These are phyloP conservation scores for Halcyon senegalensis DNA, from an alignment of 2,113 vertebrate genomes.

Conservation along the genomic window DNA sequence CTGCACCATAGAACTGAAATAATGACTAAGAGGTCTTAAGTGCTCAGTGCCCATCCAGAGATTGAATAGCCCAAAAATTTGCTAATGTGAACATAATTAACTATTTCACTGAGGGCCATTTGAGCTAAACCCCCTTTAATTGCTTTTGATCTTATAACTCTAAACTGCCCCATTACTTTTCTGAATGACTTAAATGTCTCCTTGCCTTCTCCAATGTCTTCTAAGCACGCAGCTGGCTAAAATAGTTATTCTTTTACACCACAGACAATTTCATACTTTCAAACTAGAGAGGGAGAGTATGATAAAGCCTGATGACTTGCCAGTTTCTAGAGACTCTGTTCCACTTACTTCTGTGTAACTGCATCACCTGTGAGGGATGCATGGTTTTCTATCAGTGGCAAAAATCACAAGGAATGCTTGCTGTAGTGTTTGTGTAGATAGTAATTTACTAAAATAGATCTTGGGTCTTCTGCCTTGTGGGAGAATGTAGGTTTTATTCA, in stretches of 20 bases:
- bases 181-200: background rate
- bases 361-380: background rate
- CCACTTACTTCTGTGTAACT: background rate
- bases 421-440: background rate
- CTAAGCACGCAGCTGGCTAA: background rate
- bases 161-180: background rate
- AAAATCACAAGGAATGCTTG: background rate
- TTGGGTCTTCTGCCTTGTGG: background rate
- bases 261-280: background rate
- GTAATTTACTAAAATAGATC: background rate
- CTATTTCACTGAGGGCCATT: background rate
- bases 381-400: background rate
- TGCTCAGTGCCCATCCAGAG: background rate
- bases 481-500: background rate
- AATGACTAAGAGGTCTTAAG: background rate
- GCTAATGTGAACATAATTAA: background rate
- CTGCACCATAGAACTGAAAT: background rate
- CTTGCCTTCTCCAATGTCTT: background rate
- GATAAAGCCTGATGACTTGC: rapidly evolving
- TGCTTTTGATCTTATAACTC: background rate
- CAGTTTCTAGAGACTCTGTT: background rate
- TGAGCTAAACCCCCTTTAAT: background rate
- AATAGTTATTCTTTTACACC: background rate
- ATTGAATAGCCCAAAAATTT: background rate
- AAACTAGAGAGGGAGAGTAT: background rate